Evolutionary conservation across 2,113 vertebrate genomes (phyloP).

Genomic region (Bufo gargarizans): DNA sequence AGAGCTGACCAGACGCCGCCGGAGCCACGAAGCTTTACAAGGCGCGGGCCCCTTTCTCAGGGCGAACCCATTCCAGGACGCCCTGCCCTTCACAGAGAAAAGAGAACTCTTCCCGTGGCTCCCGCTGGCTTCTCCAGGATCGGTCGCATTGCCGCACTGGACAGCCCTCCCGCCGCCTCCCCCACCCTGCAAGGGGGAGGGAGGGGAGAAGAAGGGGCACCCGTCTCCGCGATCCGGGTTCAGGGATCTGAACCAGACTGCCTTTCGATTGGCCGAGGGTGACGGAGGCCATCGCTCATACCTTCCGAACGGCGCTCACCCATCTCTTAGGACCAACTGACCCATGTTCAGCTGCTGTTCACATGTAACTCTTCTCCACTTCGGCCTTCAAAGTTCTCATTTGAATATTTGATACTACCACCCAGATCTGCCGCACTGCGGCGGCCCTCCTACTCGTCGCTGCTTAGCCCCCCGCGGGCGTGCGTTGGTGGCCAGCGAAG

Average conservation of each 20-base stretch:
- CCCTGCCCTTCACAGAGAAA: no score
- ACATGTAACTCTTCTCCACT: no score
- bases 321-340: no score
- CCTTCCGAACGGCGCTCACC: no score
- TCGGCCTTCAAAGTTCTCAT: background rate
- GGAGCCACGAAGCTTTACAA: no score
- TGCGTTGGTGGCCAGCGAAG: conserved; percentile 33
- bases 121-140: conserved; percentile 47
- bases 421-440: background rate
- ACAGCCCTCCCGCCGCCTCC: background rate
- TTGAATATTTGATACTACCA: background rate
- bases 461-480: no score
- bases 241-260: conserved; percentile 36
- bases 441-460: no score
- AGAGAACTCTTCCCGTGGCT: conserved; percentile 55
- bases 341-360: conserved; percentile 51
- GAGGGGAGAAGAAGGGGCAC: conserved; percentile 40
- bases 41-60: no score
- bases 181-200: conserved; percentile 33
- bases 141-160: conserved; percentile 34
- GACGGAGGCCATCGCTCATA: no score
- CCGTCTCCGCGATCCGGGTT: no score
- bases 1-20: no score
- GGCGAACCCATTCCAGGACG: no score
- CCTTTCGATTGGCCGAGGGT: conserved; percentile 3